These are phyloP conservation scores for Leucania comma DNA, from an alignment of 2,888 invertebrate species.

Conservation along the genomic window DNA sequence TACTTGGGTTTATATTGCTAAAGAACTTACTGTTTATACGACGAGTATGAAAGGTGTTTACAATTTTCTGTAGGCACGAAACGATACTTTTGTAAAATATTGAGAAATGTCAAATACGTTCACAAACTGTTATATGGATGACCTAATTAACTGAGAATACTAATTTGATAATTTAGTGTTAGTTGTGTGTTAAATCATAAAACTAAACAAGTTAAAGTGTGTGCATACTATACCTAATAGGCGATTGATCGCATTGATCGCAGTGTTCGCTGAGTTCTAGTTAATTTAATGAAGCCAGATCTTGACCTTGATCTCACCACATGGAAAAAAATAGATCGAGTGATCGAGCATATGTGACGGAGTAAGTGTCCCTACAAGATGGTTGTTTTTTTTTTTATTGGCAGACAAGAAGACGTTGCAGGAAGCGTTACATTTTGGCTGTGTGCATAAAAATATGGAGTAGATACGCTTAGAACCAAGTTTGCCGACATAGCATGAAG, in stretches of 20 bases:
- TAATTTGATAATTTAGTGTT: conserved; percentile 3
- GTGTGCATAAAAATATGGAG: background rate
- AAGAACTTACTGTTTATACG: background rate
- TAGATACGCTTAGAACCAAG: too few relatives aligned
- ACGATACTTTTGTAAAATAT: too few relatives aligned
- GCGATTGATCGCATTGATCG: too few relatives aligned
- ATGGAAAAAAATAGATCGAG: background rate
- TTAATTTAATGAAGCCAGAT: background rate
- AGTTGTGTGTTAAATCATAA: conserved; percentile 17
- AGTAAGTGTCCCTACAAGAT: background rate
- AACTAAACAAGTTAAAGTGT: conserved; percentile 7
- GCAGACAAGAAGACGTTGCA: background rate
- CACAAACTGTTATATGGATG: background rate
- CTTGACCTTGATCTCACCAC: background rate
- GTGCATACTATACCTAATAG: background rate
- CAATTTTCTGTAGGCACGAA: background rate
- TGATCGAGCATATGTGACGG: background rate
- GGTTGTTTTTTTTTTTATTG: background rate
- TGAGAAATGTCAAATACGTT: too few relatives aligned
- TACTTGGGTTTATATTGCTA: background rate
- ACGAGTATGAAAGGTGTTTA: background rate
- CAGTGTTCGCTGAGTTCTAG: background rate
- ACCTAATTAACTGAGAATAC: conserved; percentile 1
- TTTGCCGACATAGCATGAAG: too few relatives aligned
- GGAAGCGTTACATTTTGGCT: background rate